These are phyloP conservation scores for Drosophila hamatofila DNA, from an alignment of 2,888 invertebrate species.

Conservation along the genomic window DNA sequence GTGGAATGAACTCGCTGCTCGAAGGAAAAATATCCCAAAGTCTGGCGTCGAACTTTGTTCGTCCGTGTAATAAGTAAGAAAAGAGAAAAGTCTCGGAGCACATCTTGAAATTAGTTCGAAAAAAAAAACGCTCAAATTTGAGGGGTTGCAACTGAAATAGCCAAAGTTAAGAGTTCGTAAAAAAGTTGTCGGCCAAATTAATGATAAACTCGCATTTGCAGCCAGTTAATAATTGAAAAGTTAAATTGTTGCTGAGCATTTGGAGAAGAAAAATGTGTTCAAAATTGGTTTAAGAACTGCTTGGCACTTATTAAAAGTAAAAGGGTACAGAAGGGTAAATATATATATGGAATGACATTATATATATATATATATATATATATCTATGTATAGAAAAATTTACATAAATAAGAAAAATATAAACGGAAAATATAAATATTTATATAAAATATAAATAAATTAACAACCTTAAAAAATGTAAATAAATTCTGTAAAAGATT, in stretches of 20 bases:
- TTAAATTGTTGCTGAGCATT: background rate
- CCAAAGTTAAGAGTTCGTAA: slow-evolving; percentile 22
- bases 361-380: no score
- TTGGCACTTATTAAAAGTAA: background rate
- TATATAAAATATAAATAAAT: no score
- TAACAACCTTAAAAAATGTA: no score
- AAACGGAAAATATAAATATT: no score
- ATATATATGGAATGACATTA: no score
- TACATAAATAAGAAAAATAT: no score
- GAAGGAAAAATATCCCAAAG: slow-evolving; percentile 41
- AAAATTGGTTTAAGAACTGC: background rate
- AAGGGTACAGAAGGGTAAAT: no score
- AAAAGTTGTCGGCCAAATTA: slow-evolving; percentile 7
- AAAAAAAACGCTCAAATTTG: slow-evolving; percentile 16
- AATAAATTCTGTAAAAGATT: no score
- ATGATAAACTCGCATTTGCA: slow-evolving; percentile 21
- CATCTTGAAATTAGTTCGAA: slow-evolving; percentile 56
- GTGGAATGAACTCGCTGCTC: slow-evolving; percentile 72
- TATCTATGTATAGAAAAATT: no score
- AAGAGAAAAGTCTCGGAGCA: slow-evolving; percentile 26
- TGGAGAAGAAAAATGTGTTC: background rate
- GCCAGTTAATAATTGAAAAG: slow-evolving; percentile 24
- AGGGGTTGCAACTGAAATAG: slow-evolving; percentile 51
- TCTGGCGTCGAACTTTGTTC: slow-evolving; percentile 34
- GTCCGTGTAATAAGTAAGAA: slow-evolving; percentile 27